These are phyloP conservation scores for Dyspetes luteomarginatus DNA, from an alignment of 2,888 invertebrate genomes.

Conservation along the genomic window DNA sequence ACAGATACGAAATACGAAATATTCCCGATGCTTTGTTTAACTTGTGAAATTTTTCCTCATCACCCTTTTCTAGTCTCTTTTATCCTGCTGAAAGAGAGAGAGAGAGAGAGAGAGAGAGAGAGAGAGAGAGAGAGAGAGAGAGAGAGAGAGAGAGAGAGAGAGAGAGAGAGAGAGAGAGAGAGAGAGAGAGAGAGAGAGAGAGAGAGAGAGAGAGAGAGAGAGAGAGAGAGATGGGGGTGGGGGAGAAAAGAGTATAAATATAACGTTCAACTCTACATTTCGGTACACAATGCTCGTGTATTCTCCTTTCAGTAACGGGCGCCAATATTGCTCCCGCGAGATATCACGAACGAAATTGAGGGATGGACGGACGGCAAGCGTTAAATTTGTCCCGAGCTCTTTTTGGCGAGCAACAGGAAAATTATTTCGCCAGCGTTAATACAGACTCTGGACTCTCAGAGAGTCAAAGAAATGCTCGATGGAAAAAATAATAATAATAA, in stretches of 20 bases:
- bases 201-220: no score
- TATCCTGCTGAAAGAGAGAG: conserved; percentile 34
- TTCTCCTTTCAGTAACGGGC: conserved; percentile 56
- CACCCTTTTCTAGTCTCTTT: conserved; percentile 59
- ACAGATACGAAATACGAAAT: conserved; percentile 64
- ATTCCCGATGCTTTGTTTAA: conserved; percentile 80
- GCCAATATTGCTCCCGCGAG: conserved; percentile 80
- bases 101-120: no score
- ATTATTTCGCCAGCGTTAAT: neutral
- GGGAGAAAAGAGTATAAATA: neutral
- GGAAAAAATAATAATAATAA: neutral
- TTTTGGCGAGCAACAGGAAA: neutral
- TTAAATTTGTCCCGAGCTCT: neutral
- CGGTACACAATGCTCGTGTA: conserved; percentile 14
- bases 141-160: no score
- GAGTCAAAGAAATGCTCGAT: conserved; percentile 3
- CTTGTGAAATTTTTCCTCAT: conserved; percentile 80
- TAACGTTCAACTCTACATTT: neutral
- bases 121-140: no score
- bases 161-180: no score
- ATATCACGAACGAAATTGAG: conserved; percentile 70
- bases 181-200: no score
- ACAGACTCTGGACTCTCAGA: neutral
- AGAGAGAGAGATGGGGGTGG: no score
- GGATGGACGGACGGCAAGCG: conserved; percentile 40